phyloP scores from a whole-genome alignment of 1,140 invertebrate species.

The Agraylea sexmaculata region DNA sequence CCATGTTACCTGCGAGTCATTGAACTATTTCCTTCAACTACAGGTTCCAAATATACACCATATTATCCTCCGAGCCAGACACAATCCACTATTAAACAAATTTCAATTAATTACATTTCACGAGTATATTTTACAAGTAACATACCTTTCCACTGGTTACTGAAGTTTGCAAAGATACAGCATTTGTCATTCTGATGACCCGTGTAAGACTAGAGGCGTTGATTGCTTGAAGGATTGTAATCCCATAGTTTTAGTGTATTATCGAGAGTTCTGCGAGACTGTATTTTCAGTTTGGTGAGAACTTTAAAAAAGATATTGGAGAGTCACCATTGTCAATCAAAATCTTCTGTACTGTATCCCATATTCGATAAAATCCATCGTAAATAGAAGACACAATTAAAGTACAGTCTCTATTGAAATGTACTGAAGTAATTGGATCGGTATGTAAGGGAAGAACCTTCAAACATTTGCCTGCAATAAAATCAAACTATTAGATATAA shows the following conservation, averaged over 20 bases:
- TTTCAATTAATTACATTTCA: neutral
- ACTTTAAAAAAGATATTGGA: constrained; percentile 99
- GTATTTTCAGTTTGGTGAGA: constrained; percentile 99
- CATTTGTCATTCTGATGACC: constrained; percentile 99
- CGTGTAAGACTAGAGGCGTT: constrained; percentile 94
- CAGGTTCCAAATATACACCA: constrained; percentile 99
- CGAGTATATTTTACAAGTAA: constrained; percentile 6
- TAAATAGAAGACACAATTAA: constrained; percentile 98
- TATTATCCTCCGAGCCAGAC: constrained; percentile 98
- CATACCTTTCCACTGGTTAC: constrained; percentile 95
- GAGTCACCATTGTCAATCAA: constrained; percentile 97
- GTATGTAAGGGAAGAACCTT: constrained; percentile 98
- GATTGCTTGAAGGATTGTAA: constrained; percentile 94
- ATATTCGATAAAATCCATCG: constrained; percentile 98
- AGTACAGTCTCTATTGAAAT: constrained; percentile 97
- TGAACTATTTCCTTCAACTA: constrained; percentile 99
- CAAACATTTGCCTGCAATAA: constrained; percentile 70
- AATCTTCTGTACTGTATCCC: constrained; percentile 99
- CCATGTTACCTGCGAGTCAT: constrained; percentile 91
- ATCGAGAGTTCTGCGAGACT: constrained; percentile 94
- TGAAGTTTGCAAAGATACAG: constrained; percentile 99
- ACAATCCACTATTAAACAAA: constrained; percentile 84
- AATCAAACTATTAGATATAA: neutral
- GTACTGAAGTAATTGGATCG: constrained; percentile 96
- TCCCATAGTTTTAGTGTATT: constrained; percentile 99